Evolutionary conservation across 2,797 vertebrate genomes (phyloP), one percentile per base, ranked within the genome.

Genomic region (Dallia pectoralis): DNA sequence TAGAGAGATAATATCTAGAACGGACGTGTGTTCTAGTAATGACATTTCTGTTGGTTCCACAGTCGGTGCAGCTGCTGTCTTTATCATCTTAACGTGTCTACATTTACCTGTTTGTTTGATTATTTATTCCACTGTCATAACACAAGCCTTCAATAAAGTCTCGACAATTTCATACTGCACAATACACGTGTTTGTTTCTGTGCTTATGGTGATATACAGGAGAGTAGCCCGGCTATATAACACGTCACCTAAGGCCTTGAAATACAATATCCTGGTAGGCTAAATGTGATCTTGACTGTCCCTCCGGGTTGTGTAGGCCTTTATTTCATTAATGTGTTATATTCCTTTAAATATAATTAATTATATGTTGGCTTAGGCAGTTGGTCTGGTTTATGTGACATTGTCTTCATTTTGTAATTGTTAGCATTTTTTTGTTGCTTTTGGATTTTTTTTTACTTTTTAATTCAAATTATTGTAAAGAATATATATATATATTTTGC

Each of bases 111-210:
- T 96, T 97, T 92, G 91, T 96, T 97, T 92, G 91, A 96, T 97
- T 98, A 99, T 99, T 99, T 98, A 98, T 99, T 98, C 96, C 92
- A 94, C 89, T 94, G 91, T 96, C 95, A 93, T 95, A 95, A 91
- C 86, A 93, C 93, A 92, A 92, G 93, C 94, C 96, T 94, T 94
- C 95, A 97, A 96, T 97, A 98, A 99, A 95, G 86, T 87, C 85
- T 84, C 89, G 90, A 91, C 93, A 83, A 92, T 97, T 97, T 97
- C 95, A 95, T 96, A 96, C 90, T 91, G 87, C 88, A 81, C 70
- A 1, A 44, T 44, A 75, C 73, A 56, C 25, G 51, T 65, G 22
- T 69, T 74, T 77, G 67, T 22, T n/a, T 3, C 11, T 75, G 56
- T 76, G 4, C 80, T 73, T 84, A 75, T 65, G 30, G 7, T 77